Evolutionary conservation across 2,113 vertebrate genomes (phyloP), one percentile per base, ranked within the genome.

Genomic region (Oxyruncus cristatus): DNA sequence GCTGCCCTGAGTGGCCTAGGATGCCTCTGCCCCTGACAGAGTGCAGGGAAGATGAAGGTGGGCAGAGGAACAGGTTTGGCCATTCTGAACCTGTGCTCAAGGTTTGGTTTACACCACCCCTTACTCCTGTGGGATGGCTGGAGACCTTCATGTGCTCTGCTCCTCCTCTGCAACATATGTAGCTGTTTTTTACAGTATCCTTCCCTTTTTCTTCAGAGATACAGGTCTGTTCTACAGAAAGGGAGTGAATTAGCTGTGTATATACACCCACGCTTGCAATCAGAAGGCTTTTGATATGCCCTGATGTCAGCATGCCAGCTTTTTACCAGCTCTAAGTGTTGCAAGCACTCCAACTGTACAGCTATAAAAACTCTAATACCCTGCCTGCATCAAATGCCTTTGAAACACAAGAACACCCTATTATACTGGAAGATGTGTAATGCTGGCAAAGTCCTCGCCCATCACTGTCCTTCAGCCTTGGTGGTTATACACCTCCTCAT

Each of bases 1-100:
- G 33, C 8, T 86, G 28, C 14, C 13, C 5, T 0, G 1, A 21
- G 8, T 21, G 8, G 20, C 16, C 20, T 1, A 0, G 4, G 8
- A 26, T 91, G 27, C 19, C 21, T 35, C 32, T 3, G 2, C 4
- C 2, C 23, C 35, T 50, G 23, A 19, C 0, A 14, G 56, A 41
- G 5, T 8, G 16, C 24, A n/a, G 37, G 30, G 27, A 5, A 73
- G n/a, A 30, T 2, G 1, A 77, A 5, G 6, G 17, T 19, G 44
- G 18, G 12, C 16, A 35, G 15, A 28, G 12, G 23, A 19, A 21
- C 6, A 70, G 15, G 13, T 75, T 18, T 55, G 30, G 12, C 12
- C 3, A 0, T 32, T 72, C 27, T 27, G 7, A 87, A 30, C 19
- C 52, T 30, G 22, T 8, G 20, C 10, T 86, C 4, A 22, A 53